Percentiles rank a stretch among this genome's conserved stretches.
Conservation (phyloP, 2,797 vertebrate genomes). For the Microctenopoma steveboyesi region DNA sequence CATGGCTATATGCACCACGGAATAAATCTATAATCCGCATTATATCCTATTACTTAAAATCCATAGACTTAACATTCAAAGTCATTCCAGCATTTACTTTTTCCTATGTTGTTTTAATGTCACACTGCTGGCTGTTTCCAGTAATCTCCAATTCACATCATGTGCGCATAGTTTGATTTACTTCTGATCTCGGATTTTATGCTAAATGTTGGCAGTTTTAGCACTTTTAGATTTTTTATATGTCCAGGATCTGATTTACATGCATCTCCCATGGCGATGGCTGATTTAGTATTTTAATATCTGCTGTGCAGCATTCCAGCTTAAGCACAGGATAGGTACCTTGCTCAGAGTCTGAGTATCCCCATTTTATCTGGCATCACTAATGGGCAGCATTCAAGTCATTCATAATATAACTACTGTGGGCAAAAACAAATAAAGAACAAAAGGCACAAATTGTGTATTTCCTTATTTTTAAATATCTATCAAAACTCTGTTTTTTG, state of each 20-base stretch:
- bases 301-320: background rate
- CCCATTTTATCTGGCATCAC: background rate
- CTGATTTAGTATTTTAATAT: background rate
- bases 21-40: slow-evolving; percentile 26
- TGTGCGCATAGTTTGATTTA: background rate
- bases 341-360: too few species aligned
- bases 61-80: slow-evolving; percentile 15
- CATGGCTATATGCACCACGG: background rate
- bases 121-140: background rate
- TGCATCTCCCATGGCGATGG: too few species aligned
- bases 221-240: background rate
- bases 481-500: too few species aligned
- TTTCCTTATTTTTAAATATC: too few species aligned
- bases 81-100: background rate
- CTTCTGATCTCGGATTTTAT: background rate
- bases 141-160: background rate
- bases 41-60: slow-evolving; percentile 21
- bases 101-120: background rate
- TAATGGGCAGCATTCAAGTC: background rate
- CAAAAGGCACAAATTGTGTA: too few species aligned
- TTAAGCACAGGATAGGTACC: too few species aligned
- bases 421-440: background rate
- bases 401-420: background rate
- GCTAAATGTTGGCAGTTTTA: background rate
- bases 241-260: background rate